Evolutionary conservation across 2,113 vertebrate species (phyloP).

Genomic region (Toxotes chatareus): DNA sequence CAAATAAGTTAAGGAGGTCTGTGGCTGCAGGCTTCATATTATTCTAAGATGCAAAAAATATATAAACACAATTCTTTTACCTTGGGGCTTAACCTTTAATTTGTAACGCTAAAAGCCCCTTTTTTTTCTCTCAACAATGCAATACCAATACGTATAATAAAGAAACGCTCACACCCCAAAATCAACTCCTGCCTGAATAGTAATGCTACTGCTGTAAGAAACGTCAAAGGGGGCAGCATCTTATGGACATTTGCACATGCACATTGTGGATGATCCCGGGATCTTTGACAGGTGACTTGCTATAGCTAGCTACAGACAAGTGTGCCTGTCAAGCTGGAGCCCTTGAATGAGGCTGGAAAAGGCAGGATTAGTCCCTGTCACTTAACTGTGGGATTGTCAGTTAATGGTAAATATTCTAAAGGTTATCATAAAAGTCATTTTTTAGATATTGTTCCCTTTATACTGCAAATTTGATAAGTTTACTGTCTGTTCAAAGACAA

Average conservation of each 20-base stretch:
- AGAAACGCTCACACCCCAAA: background rate
- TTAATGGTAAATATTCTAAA: no score
- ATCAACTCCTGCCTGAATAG: conserved; percentile 30
- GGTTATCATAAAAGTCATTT: no score
- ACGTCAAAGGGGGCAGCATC: conserved; percentile 48
- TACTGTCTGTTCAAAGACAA: no score
- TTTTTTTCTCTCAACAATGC: background rate
- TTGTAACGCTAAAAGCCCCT: background rate
- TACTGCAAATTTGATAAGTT: no score
- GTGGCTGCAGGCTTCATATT: background rate
- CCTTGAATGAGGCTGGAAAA: no score
- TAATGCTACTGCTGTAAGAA: conserved; percentile 32
- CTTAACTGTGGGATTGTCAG: no score
- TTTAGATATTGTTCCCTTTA: no score
- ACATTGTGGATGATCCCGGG: background rate
- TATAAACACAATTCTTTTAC: background rate
- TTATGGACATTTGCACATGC: no score
- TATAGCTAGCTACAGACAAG: no score
- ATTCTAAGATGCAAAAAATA: background rate
- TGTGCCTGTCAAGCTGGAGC: no score
- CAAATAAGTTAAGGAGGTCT: background rate
- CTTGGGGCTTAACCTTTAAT: background rate
- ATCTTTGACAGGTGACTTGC: conserved; percentile 4
- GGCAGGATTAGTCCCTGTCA: no score
- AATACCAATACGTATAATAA: background rate